phyloP scores from a whole-genome alignment of 2,797 vertebrate genomes.

The Odontamblyopus rebecca region DNA sequence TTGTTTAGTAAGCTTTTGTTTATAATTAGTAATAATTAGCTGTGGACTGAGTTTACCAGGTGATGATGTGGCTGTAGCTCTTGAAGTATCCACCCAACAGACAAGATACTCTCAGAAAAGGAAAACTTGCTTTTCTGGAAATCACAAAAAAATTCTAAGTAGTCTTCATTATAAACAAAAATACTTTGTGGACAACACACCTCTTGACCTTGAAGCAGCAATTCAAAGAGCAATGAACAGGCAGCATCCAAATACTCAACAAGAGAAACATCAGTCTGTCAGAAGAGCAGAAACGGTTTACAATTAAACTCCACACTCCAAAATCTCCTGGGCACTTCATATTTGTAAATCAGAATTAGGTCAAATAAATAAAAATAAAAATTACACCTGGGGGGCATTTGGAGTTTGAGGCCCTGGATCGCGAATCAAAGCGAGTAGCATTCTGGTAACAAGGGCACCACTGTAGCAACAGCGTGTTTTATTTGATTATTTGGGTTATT shows the following conservation, averaged over 20 bases:
- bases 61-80: slow-evolving; percentile 71
- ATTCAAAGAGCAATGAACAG: slow-evolving; percentile 80
- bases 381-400: slow-evolving; percentile 49
- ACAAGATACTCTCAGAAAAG: slow-evolving; percentile 57
- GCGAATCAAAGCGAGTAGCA: slow-evolving; percentile 68
- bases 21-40: no score
- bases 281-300: not conserved
- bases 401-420: slow-evolving; percentile 45
- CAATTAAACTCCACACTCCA: not conserved
- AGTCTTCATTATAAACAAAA: not conserved
- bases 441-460: slow-evolving; percentile 62
- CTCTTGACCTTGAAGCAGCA: slow-evolving; percentile 79
- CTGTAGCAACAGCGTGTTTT: slow-evolving; percentile 47
- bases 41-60: slow-evolving; percentile 54
- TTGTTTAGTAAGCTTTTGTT: no score
- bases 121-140: slow-evolving; percentile 64
- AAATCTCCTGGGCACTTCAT: no score
- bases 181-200: slow-evolving; percentile 49
- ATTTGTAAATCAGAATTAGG: no score
- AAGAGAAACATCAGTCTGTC: slow-evolving; percentile 66
- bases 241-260: slow-evolving; percentile 76
- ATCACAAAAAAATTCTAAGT: not conserved
- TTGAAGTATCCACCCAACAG: slow-evolving; percentile 73
- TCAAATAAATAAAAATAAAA: no score
- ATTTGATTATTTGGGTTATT: not conserved